Evolutionary conservation across 64 coral and sea anemone genomes (phyloP), one percentile per base, ranked within the genome.

Genomic region (Stichodactyla mertensii): DNA sequence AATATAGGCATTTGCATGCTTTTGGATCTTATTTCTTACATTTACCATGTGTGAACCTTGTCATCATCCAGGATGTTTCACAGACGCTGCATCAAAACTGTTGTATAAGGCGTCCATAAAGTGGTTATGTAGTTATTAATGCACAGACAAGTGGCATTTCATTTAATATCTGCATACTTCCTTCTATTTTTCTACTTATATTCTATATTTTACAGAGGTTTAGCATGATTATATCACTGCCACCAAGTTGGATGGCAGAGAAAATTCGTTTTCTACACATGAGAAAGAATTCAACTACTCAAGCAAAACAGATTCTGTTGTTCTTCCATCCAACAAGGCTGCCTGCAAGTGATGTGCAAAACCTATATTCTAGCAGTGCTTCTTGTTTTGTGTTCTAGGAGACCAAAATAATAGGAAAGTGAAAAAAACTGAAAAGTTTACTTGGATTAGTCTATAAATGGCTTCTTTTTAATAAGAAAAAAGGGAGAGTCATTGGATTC

Each of bases 381-480:
- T 66, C 62, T n/a, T 66, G 62, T 66, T 16, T 15, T 66, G 62
- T n/a, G 0, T 66, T n/a, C 62, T n/a, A 74, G 69, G 10, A 4
- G 24, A 74, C 12, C 26, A 58, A 74, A 74, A 74, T 74, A 23
- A 31, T 74, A 74, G 69, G 69, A 74, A 74, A 74, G 69, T 74
- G 23, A 74, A 74, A 74, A 31, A 71, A 7, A 26, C n/a, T 23
- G 5, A 6, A 19, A 19, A 22, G 6, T 71, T 71, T 27, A 74
- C 9, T 13, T 74, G 24, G 10, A 27, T 27, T 71, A 0, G 6
- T 5, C 19, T 9, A 28, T 31, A 26, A 11, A 71, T 26, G 5
- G 5, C 12, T 31, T 9, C 12, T 26, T 8, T 8, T 0, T 28
- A 70, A 70, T 5, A 0, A 8, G 6, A 1, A 23, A 24, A 71